phyloP scores from a whole-genome alignment of 2,113 vertebrate species.

The Petromus typicus region DNA sequence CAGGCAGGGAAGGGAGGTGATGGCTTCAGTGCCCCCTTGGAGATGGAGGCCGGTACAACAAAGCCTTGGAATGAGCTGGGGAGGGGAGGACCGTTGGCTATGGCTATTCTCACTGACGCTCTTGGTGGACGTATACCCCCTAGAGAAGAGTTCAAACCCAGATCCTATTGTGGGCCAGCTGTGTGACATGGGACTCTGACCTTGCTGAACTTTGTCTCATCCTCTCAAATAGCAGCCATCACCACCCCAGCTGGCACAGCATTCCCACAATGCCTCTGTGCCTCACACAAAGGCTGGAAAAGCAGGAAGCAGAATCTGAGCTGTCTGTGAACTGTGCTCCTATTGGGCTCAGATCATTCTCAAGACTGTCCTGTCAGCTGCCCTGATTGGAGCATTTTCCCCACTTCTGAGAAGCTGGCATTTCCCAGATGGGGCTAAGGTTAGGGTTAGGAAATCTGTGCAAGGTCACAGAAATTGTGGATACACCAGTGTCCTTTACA shows the following conservation, averaged over 20 bases:
- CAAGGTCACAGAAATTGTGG: not conserved
- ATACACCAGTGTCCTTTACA: not conserved
- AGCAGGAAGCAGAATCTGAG: not conserved
- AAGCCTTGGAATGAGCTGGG: no score
- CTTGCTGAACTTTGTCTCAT: not conserved
- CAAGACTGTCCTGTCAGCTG: not conserved
- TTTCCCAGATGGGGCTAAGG: no score
- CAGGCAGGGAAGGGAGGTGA: not conserved
- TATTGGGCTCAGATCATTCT: not conserved
- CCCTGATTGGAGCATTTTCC: no score
- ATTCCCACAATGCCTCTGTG: fast-evolving
- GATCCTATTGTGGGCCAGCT: no score
- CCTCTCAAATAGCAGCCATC: not conserved
- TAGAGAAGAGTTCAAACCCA: not conserved
- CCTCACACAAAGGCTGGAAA: not conserved
- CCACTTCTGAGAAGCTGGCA: no score
- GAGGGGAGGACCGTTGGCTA: no score
- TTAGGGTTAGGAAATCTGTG: no score
- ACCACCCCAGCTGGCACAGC: not conserved
- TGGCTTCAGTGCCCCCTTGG: no score
- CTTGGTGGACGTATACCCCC: no score
- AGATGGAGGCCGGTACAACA: no score
- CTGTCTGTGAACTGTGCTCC: not conserved
- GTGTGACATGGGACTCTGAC: no score
- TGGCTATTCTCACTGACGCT: no score